Percentiles rank a stretch among this genome's conserved stretches.
Conservation (phyloP, 2,113 vertebrate genomes). For the Hemiscyllium ocellatum region DNA sequence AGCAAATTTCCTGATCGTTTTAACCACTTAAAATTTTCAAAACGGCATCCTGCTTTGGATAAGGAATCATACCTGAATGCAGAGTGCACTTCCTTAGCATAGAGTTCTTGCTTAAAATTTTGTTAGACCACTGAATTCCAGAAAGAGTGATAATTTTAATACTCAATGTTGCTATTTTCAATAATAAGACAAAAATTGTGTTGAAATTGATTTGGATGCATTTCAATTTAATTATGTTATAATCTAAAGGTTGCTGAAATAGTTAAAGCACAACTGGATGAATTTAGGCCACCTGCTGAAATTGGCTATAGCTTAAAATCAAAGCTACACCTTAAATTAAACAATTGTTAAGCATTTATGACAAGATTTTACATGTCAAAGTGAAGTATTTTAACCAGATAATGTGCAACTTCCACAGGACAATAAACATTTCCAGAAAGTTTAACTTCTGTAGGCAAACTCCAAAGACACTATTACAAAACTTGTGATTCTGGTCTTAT, state of each 20-base stretch:
- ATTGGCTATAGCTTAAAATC: background rate
- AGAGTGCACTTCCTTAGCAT: too few species aligned
- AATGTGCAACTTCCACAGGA: background rate
- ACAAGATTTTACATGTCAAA: background rate
- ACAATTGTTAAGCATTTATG: background rate
- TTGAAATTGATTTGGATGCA: background rate
- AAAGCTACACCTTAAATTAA: background rate
- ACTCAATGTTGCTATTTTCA: background rate
- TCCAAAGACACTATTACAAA: background rate
- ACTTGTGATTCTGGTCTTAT: background rate
- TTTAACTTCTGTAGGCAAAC: background rate
- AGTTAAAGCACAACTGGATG: background rate
- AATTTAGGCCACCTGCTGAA: background rate
- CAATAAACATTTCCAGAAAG: background rate
- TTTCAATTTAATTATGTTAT: background rate
- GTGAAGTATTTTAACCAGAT: background rate
- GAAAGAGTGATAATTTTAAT: background rate
- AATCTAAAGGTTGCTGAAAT: background rate
- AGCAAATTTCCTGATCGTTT: background rate
- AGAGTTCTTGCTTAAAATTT: background rate
- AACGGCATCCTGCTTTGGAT: background rate
- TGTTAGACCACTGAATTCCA: background rate
- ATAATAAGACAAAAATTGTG: background rate
- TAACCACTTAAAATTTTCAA: background rate
- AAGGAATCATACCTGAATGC: background rate